Evolutionary conservation across 2,113 vertebrate species (phyloP).

Genomic region (Oryzias celebensis): DNA sequence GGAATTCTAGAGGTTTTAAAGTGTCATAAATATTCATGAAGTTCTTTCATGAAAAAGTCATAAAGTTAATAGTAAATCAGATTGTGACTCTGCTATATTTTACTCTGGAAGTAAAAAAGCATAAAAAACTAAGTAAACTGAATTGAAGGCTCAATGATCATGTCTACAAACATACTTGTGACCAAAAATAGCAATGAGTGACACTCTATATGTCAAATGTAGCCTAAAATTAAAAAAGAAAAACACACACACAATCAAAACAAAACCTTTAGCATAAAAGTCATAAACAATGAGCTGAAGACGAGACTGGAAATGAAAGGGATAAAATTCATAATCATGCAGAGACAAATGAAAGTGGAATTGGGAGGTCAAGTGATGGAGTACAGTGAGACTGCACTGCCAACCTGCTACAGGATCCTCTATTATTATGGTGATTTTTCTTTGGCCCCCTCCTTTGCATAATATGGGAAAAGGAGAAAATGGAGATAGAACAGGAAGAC

Average conservation of each 20-base stretch:
- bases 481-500: conserved; percentile 61
- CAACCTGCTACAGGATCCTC: conserved; percentile 98
- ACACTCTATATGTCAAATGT: background rate
- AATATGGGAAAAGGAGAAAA: conserved; percentile 39
- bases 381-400: conserved; percentile 74
- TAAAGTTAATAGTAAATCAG: too few relatives aligned
- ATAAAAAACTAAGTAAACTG: too few relatives aligned
- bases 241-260: conserved; percentile 3
- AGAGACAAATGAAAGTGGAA: conserved; percentile 10
- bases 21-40: conserved; percentile 4
- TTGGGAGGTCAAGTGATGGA: conserved; percentile 53
- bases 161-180: background rate
- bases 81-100: too few relatives aligned
- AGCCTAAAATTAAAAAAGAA: background rate
- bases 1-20: background rate
- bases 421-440: conserved; percentile 98
- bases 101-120: too few relatives aligned
- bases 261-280: conserved; percentile 9
- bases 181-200: conserved; percentile 10
- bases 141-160: too few relatives aligned
- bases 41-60: too few relatives aligned
- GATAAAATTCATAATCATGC: conserved; percentile 42
- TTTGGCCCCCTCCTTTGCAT: conserved; percentile 83
- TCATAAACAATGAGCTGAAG: conserved; percentile 27
- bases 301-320: conserved; percentile 30